Conservation (phyloP, 64 coral and sea anemone genomes). For the Montipora foliosa region DNA sequence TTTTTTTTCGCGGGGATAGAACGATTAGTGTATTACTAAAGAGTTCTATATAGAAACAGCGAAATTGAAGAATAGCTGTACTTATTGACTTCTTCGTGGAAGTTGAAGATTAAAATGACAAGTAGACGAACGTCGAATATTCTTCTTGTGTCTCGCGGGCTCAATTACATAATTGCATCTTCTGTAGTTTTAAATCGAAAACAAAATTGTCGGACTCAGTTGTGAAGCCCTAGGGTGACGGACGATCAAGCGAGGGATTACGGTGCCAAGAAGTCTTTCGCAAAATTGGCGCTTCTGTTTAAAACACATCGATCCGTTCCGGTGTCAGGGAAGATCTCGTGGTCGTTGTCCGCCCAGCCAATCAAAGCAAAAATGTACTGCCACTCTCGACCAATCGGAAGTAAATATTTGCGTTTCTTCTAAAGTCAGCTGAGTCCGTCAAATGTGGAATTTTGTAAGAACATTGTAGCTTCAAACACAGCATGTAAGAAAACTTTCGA, state of each 20-base stretch:
- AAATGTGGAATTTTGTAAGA: too few species aligned
- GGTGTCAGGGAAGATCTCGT: neutral
- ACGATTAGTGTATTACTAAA: neutral
- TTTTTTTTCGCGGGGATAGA: too few species aligned
- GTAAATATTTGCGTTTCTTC: slow-evolving; percentile 17
- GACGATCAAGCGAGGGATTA: neutral
- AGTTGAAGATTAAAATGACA: neutral
- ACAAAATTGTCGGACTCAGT: neutral
- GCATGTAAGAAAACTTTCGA: too few species aligned
- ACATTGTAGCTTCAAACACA: neutral
- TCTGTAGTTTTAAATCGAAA: neutral
- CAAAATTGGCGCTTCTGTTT: slow-evolving; percentile 5
- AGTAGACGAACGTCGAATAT: neutral
- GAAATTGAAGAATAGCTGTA: neutral
- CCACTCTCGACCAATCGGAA: neutral
- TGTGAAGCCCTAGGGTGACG: neutral
- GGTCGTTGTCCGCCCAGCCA: neutral
- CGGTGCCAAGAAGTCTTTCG: neutral
- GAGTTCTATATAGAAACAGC: neutral
- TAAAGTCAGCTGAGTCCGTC: neutral
- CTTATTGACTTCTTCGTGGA: neutral
- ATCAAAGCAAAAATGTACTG: neutral
- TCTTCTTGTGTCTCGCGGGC: neutral
- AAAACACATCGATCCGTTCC: slow-evolving; percentile 5
- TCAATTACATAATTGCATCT: neutral